Conservation (phyloP, 2,888 invertebrate genomes). For the Ptychoptera albimana region DNA sequence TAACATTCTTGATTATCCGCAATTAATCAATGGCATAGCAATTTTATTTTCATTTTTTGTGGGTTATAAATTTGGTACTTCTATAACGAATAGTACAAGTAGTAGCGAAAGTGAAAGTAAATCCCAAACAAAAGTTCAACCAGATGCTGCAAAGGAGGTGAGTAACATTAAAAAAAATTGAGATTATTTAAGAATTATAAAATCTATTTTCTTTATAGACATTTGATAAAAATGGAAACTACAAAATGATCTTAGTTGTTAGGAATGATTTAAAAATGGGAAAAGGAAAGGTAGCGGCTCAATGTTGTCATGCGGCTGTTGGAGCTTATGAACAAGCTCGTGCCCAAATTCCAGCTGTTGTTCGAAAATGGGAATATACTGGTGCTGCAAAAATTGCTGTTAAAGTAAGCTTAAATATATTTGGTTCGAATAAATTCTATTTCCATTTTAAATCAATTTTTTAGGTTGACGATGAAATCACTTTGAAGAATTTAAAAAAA, state of each 20-base stretch:
- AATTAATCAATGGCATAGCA: slow-evolving; percentile 28
- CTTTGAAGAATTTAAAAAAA: slow-evolving; percentile 49
- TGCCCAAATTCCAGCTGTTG: slow-evolving; percentile 40
- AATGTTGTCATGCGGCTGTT: slow-evolving; percentile 90
- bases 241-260: slow-evolving; percentile 73
- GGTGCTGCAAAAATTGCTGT: slow-evolving; percentile 84
- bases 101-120: slow-evolving; percentile 6
- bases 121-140: neutral
- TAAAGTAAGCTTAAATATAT: slow-evolving; percentile 32
- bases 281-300: slow-evolving; percentile 87
- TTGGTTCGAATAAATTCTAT: neutral
- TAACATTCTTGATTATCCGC: slow-evolving; percentile 24
- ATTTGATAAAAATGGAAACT: slow-evolving; percentile 34
- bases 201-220: neutral
- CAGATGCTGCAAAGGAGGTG: neutral
- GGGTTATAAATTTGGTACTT: slow-evolving; percentile 25
- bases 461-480: slow-evolving; percentile 52
- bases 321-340: slow-evolving; percentile 62
- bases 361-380: slow-evolving; percentile 39
- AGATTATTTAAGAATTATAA: neutral
- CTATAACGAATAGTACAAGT: neutral
- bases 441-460: neutral
- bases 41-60: slow-evolving; percentile 29
- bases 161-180: neutral
- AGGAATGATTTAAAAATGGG: slow-evolving; percentile 87